Percentiles rank a stretch among this genome's conserved stretches.
These are phyloP conservation scores for Solenopsis invicta DNA, from an alignment of 1,140 invertebrate species.

Conservation along the genomic window DNA sequence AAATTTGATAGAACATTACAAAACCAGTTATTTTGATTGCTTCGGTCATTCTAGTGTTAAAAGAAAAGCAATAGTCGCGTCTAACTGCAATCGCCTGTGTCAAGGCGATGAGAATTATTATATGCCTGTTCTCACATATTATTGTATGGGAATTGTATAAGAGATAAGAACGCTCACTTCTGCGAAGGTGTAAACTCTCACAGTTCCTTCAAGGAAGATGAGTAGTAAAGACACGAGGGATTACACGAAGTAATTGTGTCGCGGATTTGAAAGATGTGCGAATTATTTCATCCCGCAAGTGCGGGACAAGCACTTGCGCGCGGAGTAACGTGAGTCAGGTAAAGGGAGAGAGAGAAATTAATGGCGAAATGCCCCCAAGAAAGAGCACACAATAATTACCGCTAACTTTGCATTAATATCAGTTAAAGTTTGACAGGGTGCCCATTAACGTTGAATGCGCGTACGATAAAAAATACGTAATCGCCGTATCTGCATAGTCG, in stretches of 20 bases:
- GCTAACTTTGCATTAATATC: constrained; percentile 63
- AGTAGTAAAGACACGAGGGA: background rate
- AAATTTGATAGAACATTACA: background rate
- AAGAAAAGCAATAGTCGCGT: background rate
- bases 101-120: background rate
- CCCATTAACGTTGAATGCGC: constrained; percentile 48
- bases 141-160: background rate
- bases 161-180: background rate
- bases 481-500: constrained; percentile 27
- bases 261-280: background rate
- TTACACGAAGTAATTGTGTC: constrained; percentile 23
- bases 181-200: background rate
- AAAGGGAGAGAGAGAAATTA: constrained; percentile 43
- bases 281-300: background rate
- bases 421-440: constrained; percentile 61
- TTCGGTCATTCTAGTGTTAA: background rate
- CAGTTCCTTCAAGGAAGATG: background rate
- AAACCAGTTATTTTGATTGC: background rate
- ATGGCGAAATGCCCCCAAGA: constrained; percentile 53
- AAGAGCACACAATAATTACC: constrained; percentile 59
- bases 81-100: background rate
- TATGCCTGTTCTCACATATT: background rate
- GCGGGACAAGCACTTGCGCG: background rate
- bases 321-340: background rate
- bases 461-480: constrained; percentile 55